phyloP scores from a whole-genome alignment of 1,140 invertebrate species.

The Grapholita molesta region DNA sequence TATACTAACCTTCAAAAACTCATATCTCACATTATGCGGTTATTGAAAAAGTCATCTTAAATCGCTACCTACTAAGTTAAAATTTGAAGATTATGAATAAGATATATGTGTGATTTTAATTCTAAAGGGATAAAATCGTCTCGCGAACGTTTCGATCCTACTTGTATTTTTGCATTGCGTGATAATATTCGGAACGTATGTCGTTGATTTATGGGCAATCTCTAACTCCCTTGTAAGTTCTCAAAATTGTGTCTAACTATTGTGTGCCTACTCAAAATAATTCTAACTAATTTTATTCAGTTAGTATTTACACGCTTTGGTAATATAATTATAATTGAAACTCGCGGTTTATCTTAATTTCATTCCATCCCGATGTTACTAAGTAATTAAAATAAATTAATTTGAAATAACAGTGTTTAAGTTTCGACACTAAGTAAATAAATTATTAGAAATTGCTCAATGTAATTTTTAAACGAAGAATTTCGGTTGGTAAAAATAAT shows the following conservation, averaged over 20 bases:
- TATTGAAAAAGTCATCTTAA: background rate
- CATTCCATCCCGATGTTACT: background rate
- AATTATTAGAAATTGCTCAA: too few species aligned
- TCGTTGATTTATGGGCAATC: background rate
- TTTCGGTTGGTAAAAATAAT: too few species aligned
- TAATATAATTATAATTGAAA: background rate
- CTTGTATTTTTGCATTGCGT: constrained; percentile 23
- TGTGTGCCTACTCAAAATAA: background rate
- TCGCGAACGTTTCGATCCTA: constrained; percentile 51
- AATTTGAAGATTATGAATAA: background rate
- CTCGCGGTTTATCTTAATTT: background rate
- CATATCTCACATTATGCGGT: background rate
- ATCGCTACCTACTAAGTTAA: background rate
- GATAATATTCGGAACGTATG: constrained; percentile 1
- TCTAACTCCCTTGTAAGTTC: constrained; percentile 29
- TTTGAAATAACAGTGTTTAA: too few species aligned
- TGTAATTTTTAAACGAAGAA: too few species aligned
- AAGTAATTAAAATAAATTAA: background rate
- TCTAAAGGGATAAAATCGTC: constrained; percentile 34
- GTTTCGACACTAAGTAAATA: too few species aligned
- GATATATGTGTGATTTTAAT: background rate
- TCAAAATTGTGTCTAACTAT: background rate
- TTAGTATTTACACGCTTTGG: background rate
- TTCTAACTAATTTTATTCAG: background rate
- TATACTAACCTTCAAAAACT: background rate